These are phyloP conservation scores for Erethizon dorsatum DNA, from an alignment of 2,797 vertebrate species.

Conservation along the genomic window DNA sequence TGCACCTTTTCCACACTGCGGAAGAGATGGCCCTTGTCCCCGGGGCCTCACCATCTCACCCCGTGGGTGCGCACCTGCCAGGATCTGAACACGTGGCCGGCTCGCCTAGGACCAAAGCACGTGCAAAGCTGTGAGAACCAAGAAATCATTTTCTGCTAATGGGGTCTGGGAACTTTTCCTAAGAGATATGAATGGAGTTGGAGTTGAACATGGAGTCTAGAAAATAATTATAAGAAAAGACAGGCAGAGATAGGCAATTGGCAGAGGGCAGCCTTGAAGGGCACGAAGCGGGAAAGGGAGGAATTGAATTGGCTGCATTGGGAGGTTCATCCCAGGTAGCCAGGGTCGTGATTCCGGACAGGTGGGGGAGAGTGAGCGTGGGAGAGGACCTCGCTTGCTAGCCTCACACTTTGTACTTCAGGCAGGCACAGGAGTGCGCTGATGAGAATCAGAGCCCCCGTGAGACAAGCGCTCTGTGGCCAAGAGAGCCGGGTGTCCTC, in stretches of 20 bases:
- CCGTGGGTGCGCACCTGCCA: background rate
- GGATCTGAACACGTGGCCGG: background rate
- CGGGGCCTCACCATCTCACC: background rate
- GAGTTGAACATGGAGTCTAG: slow-evolving; percentile 56
- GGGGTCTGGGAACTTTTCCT: slow-evolving; percentile 57
- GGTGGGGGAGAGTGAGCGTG: background rate
- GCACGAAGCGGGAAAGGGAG: background rate
- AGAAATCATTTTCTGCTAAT: slow-evolving; percentile 56
- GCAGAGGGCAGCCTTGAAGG: slow-evolving; percentile 67
- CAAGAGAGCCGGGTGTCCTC: background rate
- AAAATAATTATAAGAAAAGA: slow-evolving; percentile 74
- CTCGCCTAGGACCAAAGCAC: background rate
- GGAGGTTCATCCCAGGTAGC: slow-evolving; percentile 59
- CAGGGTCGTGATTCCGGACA: background rate
- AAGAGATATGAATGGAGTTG: slow-evolving; percentile 53
- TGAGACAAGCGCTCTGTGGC: background rate
- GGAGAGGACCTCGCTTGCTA: background rate
- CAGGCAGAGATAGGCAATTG: slow-evolving; percentile 43
- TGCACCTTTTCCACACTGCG: background rate
- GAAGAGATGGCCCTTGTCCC: background rate
- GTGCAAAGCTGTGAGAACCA: background rate
- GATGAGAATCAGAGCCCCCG: background rate
- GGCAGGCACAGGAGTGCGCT: background rate
- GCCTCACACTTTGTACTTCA: background rate
- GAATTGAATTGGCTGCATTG: background rate